Evolutionary conservation across 2,888 invertebrate genomes (phyloP).

Genomic region (Cephus sareptanus): DNA sequence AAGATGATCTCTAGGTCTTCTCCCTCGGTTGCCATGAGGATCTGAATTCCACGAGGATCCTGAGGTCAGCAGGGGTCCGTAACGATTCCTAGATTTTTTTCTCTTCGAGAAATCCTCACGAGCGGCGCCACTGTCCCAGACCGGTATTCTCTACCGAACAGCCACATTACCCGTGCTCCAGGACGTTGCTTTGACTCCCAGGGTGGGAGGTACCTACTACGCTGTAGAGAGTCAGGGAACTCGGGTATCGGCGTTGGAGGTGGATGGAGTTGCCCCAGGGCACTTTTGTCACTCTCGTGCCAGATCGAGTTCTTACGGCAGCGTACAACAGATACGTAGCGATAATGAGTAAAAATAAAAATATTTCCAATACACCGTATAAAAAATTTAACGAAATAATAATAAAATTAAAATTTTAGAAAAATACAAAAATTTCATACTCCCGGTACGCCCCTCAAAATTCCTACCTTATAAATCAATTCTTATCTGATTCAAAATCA

Average conservation of each 20-base stretch:
- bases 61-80: not conserved
- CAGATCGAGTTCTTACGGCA: slow-evolving; percentile 31
- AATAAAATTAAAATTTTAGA: not conserved
- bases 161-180: slow-evolving; percentile 42
- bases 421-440: no score
- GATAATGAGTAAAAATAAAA: not conserved
- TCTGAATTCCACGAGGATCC: not conserved
- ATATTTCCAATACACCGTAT: not conserved
- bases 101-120: slow-evolving; percentile 25
- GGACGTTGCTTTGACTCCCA: slow-evolving; percentile 32
- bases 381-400: not conserved
- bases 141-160: slow-evolving; percentile 52
- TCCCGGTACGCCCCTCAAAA: no score
- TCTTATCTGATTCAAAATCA: not conserved
- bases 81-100: slow-evolving; percentile 13
- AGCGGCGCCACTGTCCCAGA: slow-evolving; percentile 47
- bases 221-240: slow-evolving; percentile 25
- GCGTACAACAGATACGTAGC: slow-evolving; percentile 6
- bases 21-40: not conserved
- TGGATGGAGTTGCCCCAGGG: slow-evolving; percentile 38
- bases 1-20: not conserved
- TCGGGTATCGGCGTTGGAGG: not conserved
- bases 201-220: slow-evolving; percentile 27
- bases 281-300: slow-evolving; percentile 49
- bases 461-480: no score